Evolutionary conservation across 1,140 invertebrate genomes (phyloP).

Genomic region (Hycleus cichorii): DNA sequence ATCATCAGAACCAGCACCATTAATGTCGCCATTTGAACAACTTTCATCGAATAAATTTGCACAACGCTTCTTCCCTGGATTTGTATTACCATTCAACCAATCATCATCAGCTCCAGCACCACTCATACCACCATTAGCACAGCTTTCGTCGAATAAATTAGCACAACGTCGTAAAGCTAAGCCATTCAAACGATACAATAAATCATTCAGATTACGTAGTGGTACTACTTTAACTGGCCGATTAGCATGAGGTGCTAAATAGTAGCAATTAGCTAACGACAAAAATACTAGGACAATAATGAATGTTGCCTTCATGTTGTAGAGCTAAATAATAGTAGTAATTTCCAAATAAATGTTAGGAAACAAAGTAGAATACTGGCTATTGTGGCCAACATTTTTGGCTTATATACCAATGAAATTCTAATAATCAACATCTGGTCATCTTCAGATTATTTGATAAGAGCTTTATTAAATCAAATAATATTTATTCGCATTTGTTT

Average conservation of each 20-base stretch:
- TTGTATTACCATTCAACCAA: constrained; percentile 6
- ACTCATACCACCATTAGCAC: constrained; percentile 9
- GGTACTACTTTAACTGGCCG: too few species aligned
- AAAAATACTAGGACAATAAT: not conserved
- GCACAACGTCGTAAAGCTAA: constrained; percentile 5
- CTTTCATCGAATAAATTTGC: constrained; percentile 16
- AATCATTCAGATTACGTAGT: not conserved
- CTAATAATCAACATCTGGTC: too few species aligned
- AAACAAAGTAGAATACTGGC: too few species aligned
- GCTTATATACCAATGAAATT: too few species aligned
- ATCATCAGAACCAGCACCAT: constrained; percentile 9
- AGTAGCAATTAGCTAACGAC: constrained; percentile 1
- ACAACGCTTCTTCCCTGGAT: constrained; percentile 8
- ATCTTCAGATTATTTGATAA: too few species aligned
- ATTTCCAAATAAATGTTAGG: too few species aligned
- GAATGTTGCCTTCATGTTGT: constrained; percentile 2
- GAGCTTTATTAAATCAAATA: too few species aligned
- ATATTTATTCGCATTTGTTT: too few species aligned
- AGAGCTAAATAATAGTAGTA: too few species aligned
- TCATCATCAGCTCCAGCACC: constrained; percentile 9
- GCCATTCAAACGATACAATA: not conserved
- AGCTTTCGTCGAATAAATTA: constrained; percentile 17
- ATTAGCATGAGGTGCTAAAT: not conserved
- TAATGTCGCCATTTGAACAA: constrained; percentile 11
- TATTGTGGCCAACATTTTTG: too few species aligned